Evolutionary conservation across 2,888 invertebrate genomes (phyloP).

Genomic region (Criorhina ranunculi): DNA sequence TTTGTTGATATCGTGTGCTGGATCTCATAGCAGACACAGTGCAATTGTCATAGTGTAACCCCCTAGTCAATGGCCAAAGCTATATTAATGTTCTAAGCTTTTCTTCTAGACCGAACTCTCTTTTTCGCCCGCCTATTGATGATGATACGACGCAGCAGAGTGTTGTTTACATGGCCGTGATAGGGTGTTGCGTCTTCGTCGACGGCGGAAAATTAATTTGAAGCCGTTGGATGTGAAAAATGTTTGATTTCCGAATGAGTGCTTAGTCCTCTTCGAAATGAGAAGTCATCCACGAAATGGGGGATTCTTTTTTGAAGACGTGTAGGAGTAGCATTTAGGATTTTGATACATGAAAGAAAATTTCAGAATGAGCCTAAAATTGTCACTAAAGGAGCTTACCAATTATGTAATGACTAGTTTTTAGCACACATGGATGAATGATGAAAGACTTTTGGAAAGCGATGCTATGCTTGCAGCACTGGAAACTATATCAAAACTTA

Average conservation of each 20-base stretch:
- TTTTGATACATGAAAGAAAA: not conserved
- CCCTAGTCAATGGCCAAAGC: conserved; percentile 44
- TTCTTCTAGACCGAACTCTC: conserved; percentile 19
- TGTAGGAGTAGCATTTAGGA: not conserved
- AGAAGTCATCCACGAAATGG: conserved; percentile 24
- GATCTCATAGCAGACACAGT: conserved; percentile 32
- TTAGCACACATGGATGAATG: too few relatives aligned
- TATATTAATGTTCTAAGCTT: conserved; percentile 56
- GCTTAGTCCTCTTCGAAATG: conserved; percentile 28
- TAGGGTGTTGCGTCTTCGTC: conserved; percentile 13
- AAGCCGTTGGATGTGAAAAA: conserved; percentile 52
- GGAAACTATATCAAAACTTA: too few relatives aligned
- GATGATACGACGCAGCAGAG: conserved; percentile 29
- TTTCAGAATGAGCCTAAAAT: too few relatives aligned
- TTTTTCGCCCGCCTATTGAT: conserved; percentile 34
- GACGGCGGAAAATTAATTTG: conserved; percentile 59
- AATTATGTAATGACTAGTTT: too few relatives aligned
- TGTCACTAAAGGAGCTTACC: too few relatives aligned
- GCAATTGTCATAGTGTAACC: conserved; percentile 43
- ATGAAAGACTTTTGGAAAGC: too few relatives aligned
- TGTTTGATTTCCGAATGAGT: conserved; percentile 58
- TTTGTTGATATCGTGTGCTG: conserved; percentile 33
- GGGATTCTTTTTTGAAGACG: conserved; percentile 1
- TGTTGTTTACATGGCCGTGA: conserved; percentile 41
- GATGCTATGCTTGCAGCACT: too few relatives aligned